Conservation (phyloP, 2,113 vertebrate genomes). For the Zapornia atra region DNA sequence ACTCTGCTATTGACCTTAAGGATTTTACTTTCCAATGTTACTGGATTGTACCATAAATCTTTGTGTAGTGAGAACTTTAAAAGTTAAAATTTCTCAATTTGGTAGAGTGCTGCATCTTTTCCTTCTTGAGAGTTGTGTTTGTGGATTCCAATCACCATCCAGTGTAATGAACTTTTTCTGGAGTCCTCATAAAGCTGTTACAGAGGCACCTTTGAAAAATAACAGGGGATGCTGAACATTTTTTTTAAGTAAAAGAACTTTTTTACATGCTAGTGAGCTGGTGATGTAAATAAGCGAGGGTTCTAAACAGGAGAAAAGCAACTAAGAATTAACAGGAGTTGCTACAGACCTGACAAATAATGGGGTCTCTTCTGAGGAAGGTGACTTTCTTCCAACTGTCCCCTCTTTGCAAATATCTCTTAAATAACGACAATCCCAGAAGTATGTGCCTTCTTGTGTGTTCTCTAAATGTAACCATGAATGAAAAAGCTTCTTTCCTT, state of each 20-base stretch:
- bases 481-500: not conserved
- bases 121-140: not conserved
- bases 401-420: not conserved
- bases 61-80: not conserved
- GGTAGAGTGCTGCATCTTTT: not conserved
- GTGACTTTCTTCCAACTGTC: not conserved
- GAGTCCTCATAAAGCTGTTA: not conserved
- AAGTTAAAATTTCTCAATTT: not conserved
- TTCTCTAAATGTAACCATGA: not conserved
- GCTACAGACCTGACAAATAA: not conserved
- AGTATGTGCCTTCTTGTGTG: not conserved
- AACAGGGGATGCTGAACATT: not conserved
- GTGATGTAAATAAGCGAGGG: not conserved
- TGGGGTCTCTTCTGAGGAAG: not conserved
- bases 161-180: not conserved
- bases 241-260: too few species aligned
- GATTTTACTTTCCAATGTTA: not conserved
- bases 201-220: not conserved
- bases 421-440: not conserved
- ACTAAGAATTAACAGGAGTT: not conserved
- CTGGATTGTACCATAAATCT: not conserved
- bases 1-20: not conserved
- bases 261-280: not conserved
- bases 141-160: not conserved
- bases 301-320: not conserved